Evolutionary conservation across 1,140 invertebrate species (phyloP), one percentile per base, ranked within the genome.

Genomic region (Neoseiulus cucumeris): DNA sequence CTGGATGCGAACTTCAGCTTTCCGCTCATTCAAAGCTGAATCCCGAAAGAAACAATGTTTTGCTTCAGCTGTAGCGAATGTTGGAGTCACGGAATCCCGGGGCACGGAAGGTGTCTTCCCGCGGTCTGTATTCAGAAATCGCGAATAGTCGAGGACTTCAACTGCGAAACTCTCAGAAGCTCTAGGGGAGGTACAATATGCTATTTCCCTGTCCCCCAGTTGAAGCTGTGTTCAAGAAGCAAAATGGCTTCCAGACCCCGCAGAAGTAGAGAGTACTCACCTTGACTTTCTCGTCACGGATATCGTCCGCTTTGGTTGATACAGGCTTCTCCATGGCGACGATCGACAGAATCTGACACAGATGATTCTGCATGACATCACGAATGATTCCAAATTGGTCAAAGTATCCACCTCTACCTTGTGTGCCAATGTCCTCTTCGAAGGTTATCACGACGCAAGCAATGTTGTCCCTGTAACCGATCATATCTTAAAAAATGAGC

Each of bases 251-350:
- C n/a, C n/a, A n/a, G n/a, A n/a, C n/a, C n/a, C n/a, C n/a, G n/a
- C n/a, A n/a, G n/a, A n/a, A n/a, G n/a, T n/a, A n/a, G n/a, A 39
- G 33, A 42, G 4, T 70, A 90, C 87, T 7, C 28, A 64, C 64
- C 20, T 64, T 20, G n/a, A 91, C 87, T 80, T 95, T 95, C 79
- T 94, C 91, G 82, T 92, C 87, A 73, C 94, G 81, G 69, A 99
- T 98, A 72, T 98, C 93, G 78, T 98, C 91, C 29, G 94, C 92
- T 75, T 88, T 84, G 65, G 89, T 84, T 25, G 87, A 87, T 0
- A 87, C 85, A 18, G 96, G 95, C 77, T 96, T 96, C 72, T 99
- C 96, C 95, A 99, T 99, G 28, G 95, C 94, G 71, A 95, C 89
- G 64, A 99, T 78, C 39, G 89, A 95, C 1, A 99, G 76, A 70